Conservation (phyloP, 1,140 invertebrate genomes). For the Drosophila arawakana region DNA sequence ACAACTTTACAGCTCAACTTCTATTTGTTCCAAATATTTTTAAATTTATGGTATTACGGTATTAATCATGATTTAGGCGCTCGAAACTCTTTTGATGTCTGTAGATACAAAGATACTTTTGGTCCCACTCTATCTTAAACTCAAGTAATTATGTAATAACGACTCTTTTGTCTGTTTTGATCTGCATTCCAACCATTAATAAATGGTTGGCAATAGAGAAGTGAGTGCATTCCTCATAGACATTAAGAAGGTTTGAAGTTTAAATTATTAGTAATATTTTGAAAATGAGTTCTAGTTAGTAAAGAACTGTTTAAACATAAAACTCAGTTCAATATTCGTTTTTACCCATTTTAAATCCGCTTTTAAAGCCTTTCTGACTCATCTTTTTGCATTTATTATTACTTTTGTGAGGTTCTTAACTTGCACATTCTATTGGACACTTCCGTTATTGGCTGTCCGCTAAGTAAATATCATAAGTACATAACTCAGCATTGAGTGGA, state of each 20-base stretch:
- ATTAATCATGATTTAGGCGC: slow-evolving; percentile 23
- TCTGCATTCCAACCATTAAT: slow-evolving; percentile 20
- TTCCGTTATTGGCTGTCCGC: slow-evolving; percentile 14
- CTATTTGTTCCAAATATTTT: slow-evolving; percentile 9
- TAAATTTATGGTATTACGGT: slow-evolving; percentile 13
- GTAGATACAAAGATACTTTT: neutral
- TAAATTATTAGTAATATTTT: too few relatives aligned
- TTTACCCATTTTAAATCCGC: too few relatives aligned
- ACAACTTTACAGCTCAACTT: slow-evolving; percentile 7
- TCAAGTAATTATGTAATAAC: slow-evolving; percentile 26
- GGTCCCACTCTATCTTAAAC: neutral
- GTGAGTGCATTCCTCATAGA: neutral
- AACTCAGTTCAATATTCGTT: too few relatives aligned
- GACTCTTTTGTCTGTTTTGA: slow-evolving; percentile 18
- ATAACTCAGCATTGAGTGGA: slow-evolving; percentile 38
- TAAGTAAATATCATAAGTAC: slow-evolving; percentile 27
- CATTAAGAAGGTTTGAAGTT: neutral
- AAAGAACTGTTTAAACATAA: too few relatives aligned
- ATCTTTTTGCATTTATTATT: neutral
- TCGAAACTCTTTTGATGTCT: slow-evolving; percentile 9
- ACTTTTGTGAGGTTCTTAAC: neutral
- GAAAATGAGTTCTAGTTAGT: too few relatives aligned
- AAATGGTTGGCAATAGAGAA: neutral
- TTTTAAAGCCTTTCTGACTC: too few relatives aligned
- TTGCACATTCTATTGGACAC: slow-evolving; percentile 2